These are phyloP conservation scores for Eurytoma californica DNA, from an alignment of 2,888 invertebrate genomes.

Conservation along the genomic window DNA sequence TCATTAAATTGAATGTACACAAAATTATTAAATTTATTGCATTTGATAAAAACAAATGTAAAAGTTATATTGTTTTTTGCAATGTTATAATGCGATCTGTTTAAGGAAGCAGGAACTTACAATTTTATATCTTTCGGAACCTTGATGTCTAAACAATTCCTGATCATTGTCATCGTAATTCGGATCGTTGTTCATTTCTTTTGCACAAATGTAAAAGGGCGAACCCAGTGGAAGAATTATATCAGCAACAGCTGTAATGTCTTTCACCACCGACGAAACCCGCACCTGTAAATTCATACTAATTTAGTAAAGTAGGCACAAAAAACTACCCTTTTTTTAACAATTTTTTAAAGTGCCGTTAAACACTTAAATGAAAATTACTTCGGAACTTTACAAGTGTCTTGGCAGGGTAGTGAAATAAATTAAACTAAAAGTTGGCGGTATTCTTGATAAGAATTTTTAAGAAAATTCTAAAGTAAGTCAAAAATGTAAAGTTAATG, in stretches of 20 bases:
- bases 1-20: too few species aligned
- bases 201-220: constrained; percentile 75
- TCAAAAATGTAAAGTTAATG: too few species aligned
- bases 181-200: constrained; percentile 60
- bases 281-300: constrained; percentile 61
- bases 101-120: constrained; percentile 58
- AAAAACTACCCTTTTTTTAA: background rate
- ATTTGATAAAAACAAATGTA: too few species aligned
- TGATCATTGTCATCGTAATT: constrained; percentile 1
- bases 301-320: background rate
- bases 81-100: background rate
- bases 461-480: too few species aligned
- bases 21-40: too few species aligned
- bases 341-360: too few species aligned
- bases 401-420: too few species aligned
- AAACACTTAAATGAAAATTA: too few species aligned
- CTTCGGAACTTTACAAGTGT: too few species aligned
- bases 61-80: background rate
- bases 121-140: constrained; percentile 77
- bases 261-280: constrained; percentile 50
- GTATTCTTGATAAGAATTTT: too few species aligned
- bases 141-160: constrained; percentile 78
- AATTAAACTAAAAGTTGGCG: too few species aligned
- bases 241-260: constrained; percentile 65
- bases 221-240: constrained; percentile 67